These are phyloP conservation scores for Pardosa pseudoannulata DNA, from an alignment of 2,888 invertebrate genomes.

Conservation along the genomic window DNA sequence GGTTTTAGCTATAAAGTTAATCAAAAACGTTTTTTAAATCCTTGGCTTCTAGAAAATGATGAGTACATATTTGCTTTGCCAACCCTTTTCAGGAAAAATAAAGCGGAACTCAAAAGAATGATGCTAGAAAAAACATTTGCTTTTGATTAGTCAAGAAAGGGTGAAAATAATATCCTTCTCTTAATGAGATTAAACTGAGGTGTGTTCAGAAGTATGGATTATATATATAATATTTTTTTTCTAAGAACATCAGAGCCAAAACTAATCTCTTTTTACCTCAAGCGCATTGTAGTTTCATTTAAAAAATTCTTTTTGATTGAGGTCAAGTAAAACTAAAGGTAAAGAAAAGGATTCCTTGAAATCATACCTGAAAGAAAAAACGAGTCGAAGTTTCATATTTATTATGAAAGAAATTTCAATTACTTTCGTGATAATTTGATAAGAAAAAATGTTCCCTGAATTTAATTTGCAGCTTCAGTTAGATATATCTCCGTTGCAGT, in stretches of 20 bases:
- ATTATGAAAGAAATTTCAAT: not conserved
- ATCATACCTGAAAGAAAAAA: not conserved
- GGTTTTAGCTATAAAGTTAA: too few species aligned
- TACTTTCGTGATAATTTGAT: not conserved
- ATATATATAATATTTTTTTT: not conserved
- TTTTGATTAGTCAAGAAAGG: constrained; percentile 1
- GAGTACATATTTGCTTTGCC: not conserved
- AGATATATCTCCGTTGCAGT: too few species aligned
- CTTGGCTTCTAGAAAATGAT: too few species aligned
- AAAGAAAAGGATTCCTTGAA: too few species aligned
- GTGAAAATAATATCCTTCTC: not conserved
- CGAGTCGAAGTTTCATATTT: not conserved
- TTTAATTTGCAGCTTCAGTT: too few species aligned
- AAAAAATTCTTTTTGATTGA: too few species aligned
- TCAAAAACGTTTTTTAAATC: not conserved
- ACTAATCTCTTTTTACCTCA: not conserved
- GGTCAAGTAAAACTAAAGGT: too few species aligned
- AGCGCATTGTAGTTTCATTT: not conserved
- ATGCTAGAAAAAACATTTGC: not conserved
- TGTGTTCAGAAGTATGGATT: not conserved
- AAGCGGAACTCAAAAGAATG: not conserved
- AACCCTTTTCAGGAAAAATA: not conserved
- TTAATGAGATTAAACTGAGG: not conserved
- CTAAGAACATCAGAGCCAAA: not conserved
- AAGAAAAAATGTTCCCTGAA: too few species aligned